phyloP scores from a whole-genome alignment of 1,140 invertebrate species.

The Camponotus floridanus region DNA sequence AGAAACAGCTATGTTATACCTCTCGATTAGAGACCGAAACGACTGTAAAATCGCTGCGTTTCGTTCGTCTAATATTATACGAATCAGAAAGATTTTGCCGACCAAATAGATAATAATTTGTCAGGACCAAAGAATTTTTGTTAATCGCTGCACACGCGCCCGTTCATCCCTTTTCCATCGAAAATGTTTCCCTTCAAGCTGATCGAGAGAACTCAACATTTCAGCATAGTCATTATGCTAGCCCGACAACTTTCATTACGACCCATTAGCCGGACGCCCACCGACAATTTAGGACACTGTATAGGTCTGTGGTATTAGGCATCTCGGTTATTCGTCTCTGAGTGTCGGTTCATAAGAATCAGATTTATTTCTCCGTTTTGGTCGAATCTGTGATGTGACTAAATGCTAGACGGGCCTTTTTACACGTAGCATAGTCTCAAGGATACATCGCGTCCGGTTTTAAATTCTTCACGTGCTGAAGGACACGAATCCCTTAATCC shows the following conservation, averaged over 20 bases:
- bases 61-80: conserved; percentile 33
- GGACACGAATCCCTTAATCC: background rate
- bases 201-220: conserved; percentile 58
- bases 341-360: conserved; percentile 35
- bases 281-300: conserved; percentile 74
- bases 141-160: background rate
- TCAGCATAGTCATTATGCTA: conserved; percentile 74
- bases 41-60: conserved; percentile 19
- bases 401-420: conserved; percentile 54
- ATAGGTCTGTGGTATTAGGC: conserved; percentile 51
- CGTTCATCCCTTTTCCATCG: conserved; percentile 34
- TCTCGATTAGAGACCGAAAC: background rate
- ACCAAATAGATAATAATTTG: conserved; percentile 39
- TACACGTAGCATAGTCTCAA: conserved; percentile 53
- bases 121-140: conserved; percentile 36
- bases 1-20: background rate
- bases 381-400: background rate
- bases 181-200: conserved; percentile 42
- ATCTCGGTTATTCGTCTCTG: conserved; percentile 39
- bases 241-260: conserved; percentile 78
- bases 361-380: conserved; percentile 11
- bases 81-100: conserved; percentile 13
- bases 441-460: conserved; percentile 47
- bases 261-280: conserved; percentile 80
- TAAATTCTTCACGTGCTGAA: conserved; percentile 1